Percentiles rank a stretch among this genome's conserved stretches.
Evolutionary conservation across 2,113 vertebrate species (phyloP).

Genomic region (Crotalus tigris): DNA sequence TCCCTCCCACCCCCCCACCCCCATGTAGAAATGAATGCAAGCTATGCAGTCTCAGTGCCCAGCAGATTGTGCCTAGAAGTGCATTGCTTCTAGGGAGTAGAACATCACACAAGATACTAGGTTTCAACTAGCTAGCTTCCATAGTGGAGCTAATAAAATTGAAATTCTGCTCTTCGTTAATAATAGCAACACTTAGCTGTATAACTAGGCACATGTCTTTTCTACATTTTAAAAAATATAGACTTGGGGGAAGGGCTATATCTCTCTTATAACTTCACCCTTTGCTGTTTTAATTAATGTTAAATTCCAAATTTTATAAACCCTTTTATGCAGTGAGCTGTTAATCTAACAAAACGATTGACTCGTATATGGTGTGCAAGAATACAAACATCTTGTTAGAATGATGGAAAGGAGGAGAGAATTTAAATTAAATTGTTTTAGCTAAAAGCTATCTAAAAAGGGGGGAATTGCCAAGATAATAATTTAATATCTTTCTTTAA

Average conservation of each 20-base stretch:
- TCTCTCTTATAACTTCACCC: background rate
- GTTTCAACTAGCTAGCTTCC: conserved; percentile 45
- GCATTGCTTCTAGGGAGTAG: conserved; percentile 59
- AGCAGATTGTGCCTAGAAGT: background rate
- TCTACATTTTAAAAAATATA: conserved; percentile 22
- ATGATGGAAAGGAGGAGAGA: conserved; percentile 38
- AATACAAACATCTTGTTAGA: conserved; percentile 57
- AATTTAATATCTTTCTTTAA: background rate
- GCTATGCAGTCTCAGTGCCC: background rate
- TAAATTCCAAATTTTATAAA: background rate
- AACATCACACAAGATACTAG: conserved; percentile 57
- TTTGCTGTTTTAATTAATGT: conserved; percentile 25
- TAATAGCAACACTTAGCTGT: background rate
- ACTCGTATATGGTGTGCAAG: conserved; percentile 70
- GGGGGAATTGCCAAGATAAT: conserved; percentile 47
- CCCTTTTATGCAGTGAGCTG: conserved; percentile 50
- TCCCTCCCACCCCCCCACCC: background rate
- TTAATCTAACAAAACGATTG: conserved; percentile 69
- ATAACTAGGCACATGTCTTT: conserved; percentile 21
- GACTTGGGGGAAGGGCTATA: background rate
- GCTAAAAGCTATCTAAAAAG: conserved; percentile 47
- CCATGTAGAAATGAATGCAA: background rate
- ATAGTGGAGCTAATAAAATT: conserved; percentile 46
- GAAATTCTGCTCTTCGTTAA: background rate
- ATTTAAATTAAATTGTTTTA: conserved; percentile 46